Percentiles rank a stretch among this genome's conserved stretches.
Evolutionary conservation across 2,113 vertebrate genomes (phyloP).

Genomic region (Syngnathoides biaculeatus): DNA sequence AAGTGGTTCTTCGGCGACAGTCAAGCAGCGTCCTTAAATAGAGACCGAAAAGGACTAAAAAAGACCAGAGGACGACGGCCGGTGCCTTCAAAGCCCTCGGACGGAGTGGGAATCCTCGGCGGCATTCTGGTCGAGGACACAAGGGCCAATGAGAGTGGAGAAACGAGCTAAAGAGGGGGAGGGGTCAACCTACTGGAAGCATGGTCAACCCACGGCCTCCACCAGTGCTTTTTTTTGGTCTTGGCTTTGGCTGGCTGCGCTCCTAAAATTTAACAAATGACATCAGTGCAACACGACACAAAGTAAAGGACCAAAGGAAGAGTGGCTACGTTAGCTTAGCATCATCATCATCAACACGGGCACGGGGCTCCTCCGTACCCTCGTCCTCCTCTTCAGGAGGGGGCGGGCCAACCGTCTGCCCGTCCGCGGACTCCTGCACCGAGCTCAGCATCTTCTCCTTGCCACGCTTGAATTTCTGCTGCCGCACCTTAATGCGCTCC

Average conservation of each 20-base stretch:
- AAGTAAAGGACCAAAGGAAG: slow-evolving; percentile 1
- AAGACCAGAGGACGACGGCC: slow-evolving; percentile 46
- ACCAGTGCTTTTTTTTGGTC: slow-evolving; percentile 99
- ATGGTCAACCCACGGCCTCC: slow-evolving; percentile 99
- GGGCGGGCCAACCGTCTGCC: slow-evolving; percentile 68
- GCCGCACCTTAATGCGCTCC: slow-evolving; percentile 96
- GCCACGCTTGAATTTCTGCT: slow-evolving; percentile 96
- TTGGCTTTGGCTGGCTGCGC: slow-evolving; percentile 97
- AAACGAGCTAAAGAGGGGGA: slow-evolving; percentile 75
- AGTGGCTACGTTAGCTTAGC: slow-evolving; percentile 4
- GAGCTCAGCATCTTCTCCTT: slow-evolving; percentile 94
- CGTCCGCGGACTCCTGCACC: slow-evolving; percentile 86
- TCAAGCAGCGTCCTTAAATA: slow-evolving; percentile 68
- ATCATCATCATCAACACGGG: neutral
- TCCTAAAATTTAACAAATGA: slow-evolving; percentile 97
- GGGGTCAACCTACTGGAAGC: slow-evolving; percentile 98
- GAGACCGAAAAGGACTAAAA: slow-evolving; percentile 70
- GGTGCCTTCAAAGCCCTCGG: slow-evolving; percentile 65
- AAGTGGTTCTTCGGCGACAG: slow-evolving; percentile 19
- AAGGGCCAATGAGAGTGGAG: slow-evolving; percentile 85
- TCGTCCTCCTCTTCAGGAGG: slow-evolving; percentile 87
- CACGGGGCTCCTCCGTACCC: slow-evolving; percentile 68
- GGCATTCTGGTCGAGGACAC: slow-evolving; percentile 99
- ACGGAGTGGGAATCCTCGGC: slow-evolving; percentile 74
- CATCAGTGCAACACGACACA: slow-evolving; percentile 77